phyloP scores from a whole-genome alignment of 2,113 vertebrate genomes.

The Seriola quinqueradiata region DNA sequence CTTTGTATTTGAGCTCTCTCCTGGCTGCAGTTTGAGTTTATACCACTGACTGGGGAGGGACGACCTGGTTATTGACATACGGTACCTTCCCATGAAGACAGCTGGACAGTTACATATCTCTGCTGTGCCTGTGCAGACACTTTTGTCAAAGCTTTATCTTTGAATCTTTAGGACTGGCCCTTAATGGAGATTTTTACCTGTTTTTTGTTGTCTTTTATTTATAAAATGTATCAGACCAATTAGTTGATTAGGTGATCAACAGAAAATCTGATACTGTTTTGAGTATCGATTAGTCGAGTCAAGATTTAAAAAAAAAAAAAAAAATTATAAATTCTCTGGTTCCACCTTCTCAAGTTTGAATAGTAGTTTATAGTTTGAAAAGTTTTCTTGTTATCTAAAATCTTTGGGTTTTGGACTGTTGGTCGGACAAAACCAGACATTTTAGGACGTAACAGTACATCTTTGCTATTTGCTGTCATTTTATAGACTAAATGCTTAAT shows the following conservation, averaged over 20 bases:
- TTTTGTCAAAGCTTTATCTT: background rate
- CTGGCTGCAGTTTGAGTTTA: constrained; percentile 48
- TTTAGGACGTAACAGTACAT: background rate
- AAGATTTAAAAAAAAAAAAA: too few relatives aligned
- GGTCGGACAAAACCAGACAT: background rate
- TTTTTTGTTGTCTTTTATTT: background rate
- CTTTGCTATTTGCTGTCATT: background rate
- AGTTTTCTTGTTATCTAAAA: background rate
- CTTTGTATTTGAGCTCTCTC: constrained; percentile 64
- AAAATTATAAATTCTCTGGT: background rate
- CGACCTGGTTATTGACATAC: constrained; percentile 21
- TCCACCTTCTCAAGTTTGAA: background rate
- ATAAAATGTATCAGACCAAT: background rate
- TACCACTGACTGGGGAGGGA: constrained; percentile 35
- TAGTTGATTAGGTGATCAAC: background rate
- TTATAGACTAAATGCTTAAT: background rate
- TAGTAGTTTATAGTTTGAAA: background rate
- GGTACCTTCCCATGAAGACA: background rate
- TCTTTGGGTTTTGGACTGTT: background rate
- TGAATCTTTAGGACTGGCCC: background rate
- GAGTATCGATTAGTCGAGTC: background rate
- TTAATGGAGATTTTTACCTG: background rate
- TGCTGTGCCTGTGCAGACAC: background rate
- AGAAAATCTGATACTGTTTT: background rate
- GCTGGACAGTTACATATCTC: background rate